phyloP scores from a whole-genome alignment of 1,140 invertebrate genomes.

The Tetramorium parvispinum region DNA sequence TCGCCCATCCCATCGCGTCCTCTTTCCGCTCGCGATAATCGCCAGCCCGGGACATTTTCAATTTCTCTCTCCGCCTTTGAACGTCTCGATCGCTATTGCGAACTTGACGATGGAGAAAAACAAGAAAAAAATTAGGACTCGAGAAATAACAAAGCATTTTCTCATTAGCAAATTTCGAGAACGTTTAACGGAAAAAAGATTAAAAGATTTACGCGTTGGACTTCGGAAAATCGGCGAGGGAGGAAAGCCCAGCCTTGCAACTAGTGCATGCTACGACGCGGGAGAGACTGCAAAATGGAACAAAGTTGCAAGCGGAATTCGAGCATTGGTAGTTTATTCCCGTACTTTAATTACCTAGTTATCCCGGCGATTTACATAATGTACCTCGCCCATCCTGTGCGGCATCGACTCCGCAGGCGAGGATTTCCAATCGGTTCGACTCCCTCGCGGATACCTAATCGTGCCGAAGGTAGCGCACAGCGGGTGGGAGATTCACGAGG shows the following conservation, averaged over 20 bases:
- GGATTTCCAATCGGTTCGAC: conserved; percentile 72
- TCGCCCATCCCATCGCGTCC: neutral
- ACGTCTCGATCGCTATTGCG: conserved; percentile 10
- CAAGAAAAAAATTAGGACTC: conserved; percentile 68
- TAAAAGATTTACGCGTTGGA: neutral
- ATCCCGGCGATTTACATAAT: conserved; percentile 75
- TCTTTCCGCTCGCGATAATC: conserved; percentile 13
- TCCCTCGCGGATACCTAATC: conserved; percentile 68
- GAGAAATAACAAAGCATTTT: conserved; percentile 72
- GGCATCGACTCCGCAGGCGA: conserved; percentile 57
- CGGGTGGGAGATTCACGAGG: neutral
- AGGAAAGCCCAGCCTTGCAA: neutral
- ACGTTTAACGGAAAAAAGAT: conserved; percentile 6
- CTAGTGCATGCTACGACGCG: neutral
- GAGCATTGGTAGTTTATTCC: conserved; percentile 73
- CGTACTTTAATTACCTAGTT: conserved; percentile 78
- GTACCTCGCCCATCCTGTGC: conserved; percentile 62
- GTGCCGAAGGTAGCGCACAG: conserved; percentile 21
- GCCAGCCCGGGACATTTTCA: conserved; percentile 35
- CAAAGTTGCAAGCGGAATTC: conserved; percentile 71
- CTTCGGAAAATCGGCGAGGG: neutral
- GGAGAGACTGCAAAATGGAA: conserved; percentile 67
- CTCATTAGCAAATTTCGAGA: conserved; percentile 67
- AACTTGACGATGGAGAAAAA: conserved; percentile 12
- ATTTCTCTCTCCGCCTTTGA: conserved; percentile 39